Percentiles rank a stretch among this genome's conserved stretches.
phyloP scores from a whole-genome alignment of 1,140 invertebrate species.

The Riptortus pedestris region DNA sequence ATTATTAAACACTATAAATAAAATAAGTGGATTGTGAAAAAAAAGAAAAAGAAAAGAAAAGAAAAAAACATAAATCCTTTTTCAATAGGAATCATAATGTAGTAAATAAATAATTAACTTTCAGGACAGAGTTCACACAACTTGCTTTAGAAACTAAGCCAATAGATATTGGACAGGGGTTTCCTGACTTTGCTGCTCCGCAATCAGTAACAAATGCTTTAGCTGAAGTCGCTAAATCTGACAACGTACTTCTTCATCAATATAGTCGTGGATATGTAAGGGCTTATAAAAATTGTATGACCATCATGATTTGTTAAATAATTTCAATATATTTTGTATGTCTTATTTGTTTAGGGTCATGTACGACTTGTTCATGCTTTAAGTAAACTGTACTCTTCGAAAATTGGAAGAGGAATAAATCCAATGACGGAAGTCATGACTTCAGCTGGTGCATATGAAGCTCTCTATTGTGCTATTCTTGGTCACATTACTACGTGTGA shows the following conservation, averaged over 20 bases:
- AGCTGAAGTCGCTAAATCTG: slow-evolving; percentile 50
- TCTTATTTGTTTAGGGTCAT: slow-evolving; percentile 64
- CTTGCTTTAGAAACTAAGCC: slow-evolving; percentile 80
- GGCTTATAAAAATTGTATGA: neutral
- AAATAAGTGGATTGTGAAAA: no score
- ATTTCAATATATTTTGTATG: neutral
- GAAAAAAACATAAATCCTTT: no score
- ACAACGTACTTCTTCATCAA: slow-evolving; percentile 76
- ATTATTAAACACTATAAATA: no score
- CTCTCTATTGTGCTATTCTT: slow-evolving; percentile 70
- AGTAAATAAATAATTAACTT: no score
- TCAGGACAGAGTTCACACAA: slow-evolving; percentile 89
- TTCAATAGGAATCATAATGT: no score
- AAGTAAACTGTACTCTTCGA: slow-evolving; percentile 70
- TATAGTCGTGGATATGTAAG: slow-evolving; percentile 82
- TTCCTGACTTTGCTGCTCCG: slow-evolving; percentile 83
- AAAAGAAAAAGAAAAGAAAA: no score
- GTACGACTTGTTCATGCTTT: slow-evolving; percentile 76
- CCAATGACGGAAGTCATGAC: slow-evolving; percentile 76
- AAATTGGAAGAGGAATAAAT: slow-evolving; percentile 64
- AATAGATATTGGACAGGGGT: slow-evolving; percentile 93
- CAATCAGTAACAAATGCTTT: slow-evolving; percentile 71
- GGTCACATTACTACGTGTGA: slow-evolving; percentile 74
- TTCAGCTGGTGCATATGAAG: slow-evolving; percentile 86
- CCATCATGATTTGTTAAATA: neutral